Percentiles rank a stretch among this genome's conserved stretches.
Evolutionary conservation across 2,888 invertebrate genomes (phyloP).

Genomic region (Xylota sylvarum): DNA sequence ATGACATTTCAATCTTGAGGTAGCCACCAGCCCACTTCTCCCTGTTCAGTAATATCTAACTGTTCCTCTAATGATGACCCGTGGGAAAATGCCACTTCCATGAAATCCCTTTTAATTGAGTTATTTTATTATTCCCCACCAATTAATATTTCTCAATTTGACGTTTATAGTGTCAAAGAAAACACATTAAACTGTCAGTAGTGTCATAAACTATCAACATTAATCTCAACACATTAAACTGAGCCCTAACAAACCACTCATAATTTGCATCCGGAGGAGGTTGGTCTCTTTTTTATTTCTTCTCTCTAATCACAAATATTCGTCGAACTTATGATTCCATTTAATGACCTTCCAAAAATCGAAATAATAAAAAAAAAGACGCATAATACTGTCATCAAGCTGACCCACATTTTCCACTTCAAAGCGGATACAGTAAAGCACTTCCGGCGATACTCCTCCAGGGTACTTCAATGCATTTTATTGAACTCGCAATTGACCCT

Average conservation of each 20-base stretch:
- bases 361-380: too few species aligned
- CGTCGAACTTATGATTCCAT: background rate
- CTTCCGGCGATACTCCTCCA: constrained; percentile 33
- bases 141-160: constrained; percentile 33
- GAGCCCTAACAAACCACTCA: constrained; percentile 8
- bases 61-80: background rate
- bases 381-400: constrained; percentile 6
- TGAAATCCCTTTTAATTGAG: constrained; percentile 9
- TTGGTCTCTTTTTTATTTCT: background rate
- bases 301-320: background rate
- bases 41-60: background rate
- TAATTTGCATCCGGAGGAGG: constrained; percentile 24
- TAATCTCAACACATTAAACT: constrained; percentile 2
- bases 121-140: background rate
- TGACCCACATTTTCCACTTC: constrained; percentile 25
- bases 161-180: constrained; percentile 31
- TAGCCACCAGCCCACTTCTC: too few species aligned
- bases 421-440: constrained; percentile 5
- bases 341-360: constrained; percentile 12
- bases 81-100: constrained; percentile 20
- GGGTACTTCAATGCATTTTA: constrained; percentile 23
- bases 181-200: constrained; percentile 15
- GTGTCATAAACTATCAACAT: constrained; percentile 4
- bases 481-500: constrained; percentile 59
- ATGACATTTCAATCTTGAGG: too few species aligned